These are phyloP conservation scores for Aphidius ervi DNA, from an alignment of 1,140 invertebrate species.

Conservation along the genomic window DNA sequence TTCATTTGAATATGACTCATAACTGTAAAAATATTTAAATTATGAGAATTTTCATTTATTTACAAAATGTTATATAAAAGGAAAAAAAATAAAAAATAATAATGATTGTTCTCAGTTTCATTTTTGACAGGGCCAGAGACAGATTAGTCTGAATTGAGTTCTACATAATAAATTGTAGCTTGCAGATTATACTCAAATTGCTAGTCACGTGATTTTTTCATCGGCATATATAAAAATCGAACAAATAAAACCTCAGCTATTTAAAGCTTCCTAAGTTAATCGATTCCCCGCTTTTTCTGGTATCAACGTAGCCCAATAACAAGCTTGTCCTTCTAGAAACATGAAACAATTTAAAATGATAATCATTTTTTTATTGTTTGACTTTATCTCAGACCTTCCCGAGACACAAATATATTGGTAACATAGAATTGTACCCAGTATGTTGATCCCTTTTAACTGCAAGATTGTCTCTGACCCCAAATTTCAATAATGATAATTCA, in stretches of 20 bases:
- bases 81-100: too few species aligned
- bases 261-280: slow-evolving; percentile 25
- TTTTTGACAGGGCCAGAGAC: slow-evolving; percentile 24
- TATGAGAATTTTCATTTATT: too few species aligned
- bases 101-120: slow-evolving; percentile 24
- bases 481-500: background rate
- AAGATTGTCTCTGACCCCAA: slow-evolving; percentile 29
- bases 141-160: slow-evolving; percentile 40
- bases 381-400: slow-evolving; percentile 35
- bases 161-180: slow-evolving; percentile 20
- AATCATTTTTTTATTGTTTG: background rate
- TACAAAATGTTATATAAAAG: too few species aligned
- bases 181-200: slow-evolving; percentile 36
- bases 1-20: slow-evolving; percentile 7
- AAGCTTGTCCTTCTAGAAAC: slow-evolving; percentile 28
- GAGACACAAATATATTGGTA: slow-evolving; percentile 23
- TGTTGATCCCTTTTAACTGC: slow-evolving; percentile 24
- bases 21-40: background rate
- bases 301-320: slow-evolving; percentile 27
- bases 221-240: slow-evolving; percentile 21
- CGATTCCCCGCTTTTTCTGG: slow-evolving; percentile 30
- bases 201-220: slow-evolving; percentile 34
- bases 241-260: slow-evolving; percentile 23
- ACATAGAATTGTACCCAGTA: slow-evolving; percentile 22
- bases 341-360: background rate